These are phyloP conservation scores for Ciconia boyciana DNA, from an alignment of 2,113 vertebrate species.

Conservation along the genomic window DNA sequence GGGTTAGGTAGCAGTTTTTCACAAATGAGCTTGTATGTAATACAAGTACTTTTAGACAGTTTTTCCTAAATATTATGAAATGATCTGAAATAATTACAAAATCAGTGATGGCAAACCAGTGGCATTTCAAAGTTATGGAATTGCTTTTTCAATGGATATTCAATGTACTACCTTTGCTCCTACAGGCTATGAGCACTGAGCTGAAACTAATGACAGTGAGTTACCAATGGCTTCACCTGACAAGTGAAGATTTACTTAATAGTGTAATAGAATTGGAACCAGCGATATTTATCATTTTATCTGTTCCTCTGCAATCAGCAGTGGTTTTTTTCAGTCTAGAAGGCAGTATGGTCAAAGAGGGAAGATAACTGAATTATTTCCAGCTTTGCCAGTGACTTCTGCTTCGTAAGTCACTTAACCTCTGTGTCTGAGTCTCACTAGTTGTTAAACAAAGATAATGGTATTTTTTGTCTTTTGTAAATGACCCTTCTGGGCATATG, in stretches of 20 bases:
- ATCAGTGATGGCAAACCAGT: conserved; percentile 68
- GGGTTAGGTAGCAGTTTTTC: conserved; percentile 9
- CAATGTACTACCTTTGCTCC: conserved; percentile 59
- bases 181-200: conserved; percentile 63
- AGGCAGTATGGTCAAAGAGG: background rate
- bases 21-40: conserved; percentile 29
- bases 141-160: conserved; percentile 71
- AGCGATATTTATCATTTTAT: conserved; percentile 18
- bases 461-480: conserved; percentile 25
- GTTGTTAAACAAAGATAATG: conserved; percentile 21
- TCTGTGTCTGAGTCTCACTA: background rate
- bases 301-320: background rate
- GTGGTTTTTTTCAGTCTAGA: background rate
- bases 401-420: conserved; percentile 18
- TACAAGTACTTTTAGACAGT: conserved; percentile 53
- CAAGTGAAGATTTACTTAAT: conserved; percentile 67
- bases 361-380: conserved; percentile 9
- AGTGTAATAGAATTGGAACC: conserved; percentile 34
- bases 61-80: conserved; percentile 67
- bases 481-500: background rate
- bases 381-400: conserved; percentile 15
- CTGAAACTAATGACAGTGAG: conserved; percentile 72
- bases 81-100: conserved; percentile 76
- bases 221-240: conserved; percentile 60
- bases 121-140: conserved; percentile 71